Conservation (phyloP, 1,140 invertebrate species). For the Pseudomyrmex flavicornis region DNA sequence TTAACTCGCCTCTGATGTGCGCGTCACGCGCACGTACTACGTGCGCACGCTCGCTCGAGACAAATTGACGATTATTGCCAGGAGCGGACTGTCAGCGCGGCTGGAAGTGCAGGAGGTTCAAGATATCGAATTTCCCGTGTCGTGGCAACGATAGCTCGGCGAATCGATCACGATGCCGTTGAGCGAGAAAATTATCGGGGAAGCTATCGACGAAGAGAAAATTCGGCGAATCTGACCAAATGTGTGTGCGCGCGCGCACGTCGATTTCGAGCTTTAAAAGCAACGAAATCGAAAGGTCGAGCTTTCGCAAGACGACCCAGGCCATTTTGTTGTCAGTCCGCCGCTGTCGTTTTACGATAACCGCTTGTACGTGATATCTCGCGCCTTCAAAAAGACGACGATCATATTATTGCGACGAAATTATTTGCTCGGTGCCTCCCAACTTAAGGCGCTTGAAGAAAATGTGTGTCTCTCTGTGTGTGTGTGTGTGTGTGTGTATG, state of each 20-base stretch:
- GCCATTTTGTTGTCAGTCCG: slow-evolving; percentile 22
- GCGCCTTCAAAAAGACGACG: slow-evolving; percentile 59
- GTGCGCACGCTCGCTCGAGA: slow-evolving; percentile 61
- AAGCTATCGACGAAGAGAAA: slow-evolving; percentile 38
- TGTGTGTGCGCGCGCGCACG: neutral
- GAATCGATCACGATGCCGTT: slow-evolving; percentile 63
- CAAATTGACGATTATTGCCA: slow-evolving; percentile 74
- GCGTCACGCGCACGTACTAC: slow-evolving; percentile 23
- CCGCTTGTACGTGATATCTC: slow-evolving; percentile 47
- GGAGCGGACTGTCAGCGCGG: slow-evolving; percentile 54
- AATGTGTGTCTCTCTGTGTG: slow-evolving; percentile 34
- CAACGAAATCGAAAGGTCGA: slow-evolving; percentile 14
- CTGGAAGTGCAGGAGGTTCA: slow-evolving; percentile 62
- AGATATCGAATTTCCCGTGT: slow-evolving; percentile 67
- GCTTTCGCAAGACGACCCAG: slow-evolving; percentile 13
- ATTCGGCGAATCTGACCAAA: neutral
- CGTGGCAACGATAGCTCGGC: slow-evolving; percentile 64
- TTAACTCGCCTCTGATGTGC: slow-evolving; percentile 55
- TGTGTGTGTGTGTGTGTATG: too few relatives aligned
- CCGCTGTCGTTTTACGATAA: slow-evolving; percentile 46
- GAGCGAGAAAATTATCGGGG: slow-evolving; percentile 61
- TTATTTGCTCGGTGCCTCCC: slow-evolving; percentile 70
- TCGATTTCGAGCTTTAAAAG: slow-evolving; percentile 32
- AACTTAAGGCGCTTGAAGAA: slow-evolving; percentile 74
- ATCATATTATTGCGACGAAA: slow-evolving; percentile 70